Conservation (phyloP, 1,140 invertebrate genomes). For the Drosophila baimaii region DNA sequence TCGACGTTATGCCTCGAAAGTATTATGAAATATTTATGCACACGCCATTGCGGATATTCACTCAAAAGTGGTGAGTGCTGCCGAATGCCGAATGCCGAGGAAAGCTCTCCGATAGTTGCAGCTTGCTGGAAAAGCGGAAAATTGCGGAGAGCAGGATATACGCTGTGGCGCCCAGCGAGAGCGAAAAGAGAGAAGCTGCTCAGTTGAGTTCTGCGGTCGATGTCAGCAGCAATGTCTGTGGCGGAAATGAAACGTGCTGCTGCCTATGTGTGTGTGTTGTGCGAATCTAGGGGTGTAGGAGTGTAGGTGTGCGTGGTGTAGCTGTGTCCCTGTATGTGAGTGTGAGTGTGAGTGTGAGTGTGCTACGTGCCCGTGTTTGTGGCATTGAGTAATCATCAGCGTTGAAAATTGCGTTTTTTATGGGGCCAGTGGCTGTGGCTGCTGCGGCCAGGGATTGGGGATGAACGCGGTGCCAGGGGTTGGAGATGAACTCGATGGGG, state of each 20-base stretch:
- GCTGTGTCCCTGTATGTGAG: no score
- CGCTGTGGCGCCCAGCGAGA: conserved; percentile 45
- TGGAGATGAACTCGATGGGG: conserved; percentile 28
- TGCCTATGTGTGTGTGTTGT: conserved; percentile 17
- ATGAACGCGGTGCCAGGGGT: conserved; percentile 16
- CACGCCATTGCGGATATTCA: conserved; percentile 73
- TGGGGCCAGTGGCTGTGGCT: conserved; percentile 51
- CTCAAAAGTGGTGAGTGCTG: conserved; percentile 41
- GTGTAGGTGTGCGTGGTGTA: conserved; percentile 19
- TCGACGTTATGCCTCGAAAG: conserved; percentile 30
- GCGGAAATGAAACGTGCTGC: conserved; percentile 75
- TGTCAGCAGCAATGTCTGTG: conserved; percentile 61
- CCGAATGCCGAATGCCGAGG: conserved; percentile 20
- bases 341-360: conserved; percentile 14
- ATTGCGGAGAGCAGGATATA: conserved; percentile 43
- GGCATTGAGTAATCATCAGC: conserved; percentile 83
- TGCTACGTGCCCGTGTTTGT: conserved; percentile 66
- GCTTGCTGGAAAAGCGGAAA: conserved; percentile 18
- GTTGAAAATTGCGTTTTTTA: conserved; percentile 83
- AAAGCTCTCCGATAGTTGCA: conserved; percentile 50
- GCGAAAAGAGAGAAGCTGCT: conserved; percentile 31
- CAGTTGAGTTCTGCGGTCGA: conserved; percentile 43
- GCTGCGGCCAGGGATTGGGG: conserved; percentile 34
- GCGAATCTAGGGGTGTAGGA: conserved; percentile 8
- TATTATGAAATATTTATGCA: conserved; percentile 81